Conservation (phyloP, 2,797 vertebrate genomes). For the Hephaestus fuliginosus region DNA sequence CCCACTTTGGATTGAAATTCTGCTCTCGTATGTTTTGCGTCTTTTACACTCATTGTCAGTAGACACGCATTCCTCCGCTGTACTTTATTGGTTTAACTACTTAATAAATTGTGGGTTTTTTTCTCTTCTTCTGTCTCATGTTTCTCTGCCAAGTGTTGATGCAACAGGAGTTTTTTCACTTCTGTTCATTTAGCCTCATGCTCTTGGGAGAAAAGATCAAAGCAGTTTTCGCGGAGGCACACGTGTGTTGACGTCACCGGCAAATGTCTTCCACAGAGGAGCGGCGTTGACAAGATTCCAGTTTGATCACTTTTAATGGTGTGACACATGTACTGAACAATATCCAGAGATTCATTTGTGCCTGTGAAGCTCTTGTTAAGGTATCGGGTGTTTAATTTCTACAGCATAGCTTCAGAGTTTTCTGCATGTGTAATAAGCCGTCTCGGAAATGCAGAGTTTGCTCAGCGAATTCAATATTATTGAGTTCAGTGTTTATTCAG, state of each 20-base stretch:
- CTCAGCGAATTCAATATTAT: slow-evolving; percentile 57
- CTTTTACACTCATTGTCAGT: background rate
- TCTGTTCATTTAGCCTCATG: slow-evolving; percentile 30
- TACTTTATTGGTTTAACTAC: slow-evolving; percentile 15
- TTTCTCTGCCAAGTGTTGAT: slow-evolving; percentile 22
- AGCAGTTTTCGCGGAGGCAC: slow-evolving; percentile 26
- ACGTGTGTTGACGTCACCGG: background rate
- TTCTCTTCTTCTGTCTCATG: slow-evolving; percentile 1
- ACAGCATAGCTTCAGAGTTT: slow-evolving; percentile 2
- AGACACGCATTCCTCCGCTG: slow-evolving; percentile 19
- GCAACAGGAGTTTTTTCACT: slow-evolving; percentile 15
- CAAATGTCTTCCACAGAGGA: background rate
- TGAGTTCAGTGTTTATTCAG: slow-evolving; percentile 56
- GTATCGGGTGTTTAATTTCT: slow-evolving; percentile 19
- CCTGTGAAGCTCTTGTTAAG: background rate
- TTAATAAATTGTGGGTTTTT: slow-evolving; percentile 5
- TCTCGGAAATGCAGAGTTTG: slow-evolving; percentile 40
- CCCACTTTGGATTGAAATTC: slow-evolving; percentile 37
- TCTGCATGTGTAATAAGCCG: slow-evolving; percentile 29
- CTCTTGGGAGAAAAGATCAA: slow-evolving; percentile 34
- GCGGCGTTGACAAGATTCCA: slow-evolving; percentile 11
- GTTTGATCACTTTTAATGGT: background rate
- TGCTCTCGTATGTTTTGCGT: slow-evolving; percentile 7
- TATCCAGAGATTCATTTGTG: background rate
- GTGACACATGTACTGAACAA: too few species aligned